Conservation (phyloP, 37 sponge, comb jelly and placozoan genomes). For the Theonella swinhoei region DNA sequence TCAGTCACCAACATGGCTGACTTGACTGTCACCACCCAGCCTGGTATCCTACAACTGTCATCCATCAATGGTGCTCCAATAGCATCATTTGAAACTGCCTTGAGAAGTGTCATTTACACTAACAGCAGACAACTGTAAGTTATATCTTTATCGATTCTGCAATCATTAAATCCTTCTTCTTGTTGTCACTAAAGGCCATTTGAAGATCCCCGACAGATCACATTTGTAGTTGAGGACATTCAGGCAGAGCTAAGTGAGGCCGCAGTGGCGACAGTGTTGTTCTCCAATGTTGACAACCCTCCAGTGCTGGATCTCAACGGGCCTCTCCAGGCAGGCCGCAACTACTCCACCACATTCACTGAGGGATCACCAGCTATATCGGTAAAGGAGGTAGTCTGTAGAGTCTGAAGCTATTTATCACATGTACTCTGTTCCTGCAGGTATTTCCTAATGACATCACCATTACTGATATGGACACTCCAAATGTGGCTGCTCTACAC, state of each 20-base stretch:
- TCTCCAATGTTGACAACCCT: slow-evolving; percentile 51
- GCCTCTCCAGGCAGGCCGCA: slow-evolving; percentile 6
- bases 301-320: slow-evolving; percentile 76
- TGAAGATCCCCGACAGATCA: slow-evolving; percentile 1
- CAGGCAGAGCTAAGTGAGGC: slow-evolving; percentile 14
- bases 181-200: not conserved
- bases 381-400: no score
- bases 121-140: slow-evolving; percentile 8
- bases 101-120: slow-evolving; percentile 35
- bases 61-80: slow-evolving; percentile 1
- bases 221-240: slow-evolving; percentile 20
- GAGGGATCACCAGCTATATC: slow-evolving; percentile 25
- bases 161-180: not conserved
- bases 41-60: not conserved
- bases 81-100: slow-evolving; percentile 24
- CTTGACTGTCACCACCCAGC: no score
- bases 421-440: not conserved
- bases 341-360: slow-evolving; percentile 17
- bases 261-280: slow-evolving; percentile 26
- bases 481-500: slow-evolving; percentile 1
- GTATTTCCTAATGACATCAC: slow-evolving; percentile 13
- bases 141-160: not conserved
- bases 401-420: not conserved
- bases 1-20: no score
- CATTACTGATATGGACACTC: slow-evolving; percentile 58